phyloP scores from a whole-genome alignment of 2,113 vertebrate genomes.

The Cebus imitator region DNA sequence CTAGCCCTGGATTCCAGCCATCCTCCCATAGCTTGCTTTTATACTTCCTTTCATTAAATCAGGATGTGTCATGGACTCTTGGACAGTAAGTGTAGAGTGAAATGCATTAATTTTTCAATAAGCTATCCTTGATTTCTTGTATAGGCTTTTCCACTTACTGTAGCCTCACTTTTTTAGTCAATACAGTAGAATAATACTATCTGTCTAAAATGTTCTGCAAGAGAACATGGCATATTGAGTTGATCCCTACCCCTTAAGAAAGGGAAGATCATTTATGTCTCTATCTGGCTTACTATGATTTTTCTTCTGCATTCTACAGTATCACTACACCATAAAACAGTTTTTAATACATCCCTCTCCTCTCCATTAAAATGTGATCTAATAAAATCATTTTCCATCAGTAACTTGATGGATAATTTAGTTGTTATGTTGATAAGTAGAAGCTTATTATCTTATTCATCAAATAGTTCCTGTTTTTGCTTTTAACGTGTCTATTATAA shows the following conservation, averaged over 20 bases:
- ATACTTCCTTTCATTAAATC: neutral
- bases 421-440: neutral
- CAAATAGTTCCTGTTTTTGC: neutral
- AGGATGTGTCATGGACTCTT: accelerated
- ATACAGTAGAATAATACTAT: neutral
- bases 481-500: neutral
- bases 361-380: neutral
- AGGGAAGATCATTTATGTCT: neutral
- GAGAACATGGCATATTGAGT: neutral
- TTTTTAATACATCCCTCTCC: neutral
- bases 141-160: neutral
- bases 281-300: neutral
- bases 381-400: neutral
- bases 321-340: neutral
- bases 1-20: neutral
- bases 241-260: neutral
- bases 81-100: neutral
- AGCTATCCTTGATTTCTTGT: neutral
- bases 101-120: neutral
- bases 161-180: neutral
- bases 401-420: neutral
- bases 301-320: neutral
- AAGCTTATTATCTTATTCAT: neutral
- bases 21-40: neutral
- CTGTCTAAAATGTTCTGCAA: neutral